phyloP scores from a whole-genome alignment of 1,140 invertebrate genomes.

The Trissolcus basalis region DNA sequence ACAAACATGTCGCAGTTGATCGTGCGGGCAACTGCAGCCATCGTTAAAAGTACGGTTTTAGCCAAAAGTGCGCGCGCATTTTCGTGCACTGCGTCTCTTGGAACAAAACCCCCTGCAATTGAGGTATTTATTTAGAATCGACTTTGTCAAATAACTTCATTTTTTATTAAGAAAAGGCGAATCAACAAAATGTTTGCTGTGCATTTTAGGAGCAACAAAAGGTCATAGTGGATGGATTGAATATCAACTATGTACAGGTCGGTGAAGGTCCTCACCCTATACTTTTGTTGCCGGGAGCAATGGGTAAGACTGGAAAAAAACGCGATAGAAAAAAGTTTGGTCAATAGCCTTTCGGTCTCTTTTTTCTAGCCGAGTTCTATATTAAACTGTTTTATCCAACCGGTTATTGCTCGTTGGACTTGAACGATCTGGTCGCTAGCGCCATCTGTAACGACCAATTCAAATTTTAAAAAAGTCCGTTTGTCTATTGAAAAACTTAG shows the following conservation, averaged over 20 bases:
- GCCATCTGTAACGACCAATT: not conserved
- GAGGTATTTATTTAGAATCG: conserved; percentile 13
- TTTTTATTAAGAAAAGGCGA: not conserved
- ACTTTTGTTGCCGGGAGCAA: conserved; percentile 85
- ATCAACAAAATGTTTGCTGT: not conserved
- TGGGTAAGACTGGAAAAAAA: conserved; percentile 79
- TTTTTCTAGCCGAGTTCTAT: too few relatives aligned
- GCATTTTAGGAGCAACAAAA: conserved; percentile 72
- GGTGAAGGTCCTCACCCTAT: conserved; percentile 83
- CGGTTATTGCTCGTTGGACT: too few relatives aligned
- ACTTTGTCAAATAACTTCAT: not conserved
- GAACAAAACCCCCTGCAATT: not conserved
- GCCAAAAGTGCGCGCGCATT: conserved; percentile 5
- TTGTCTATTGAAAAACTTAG: too few relatives aligned
- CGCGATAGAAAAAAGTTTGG: not conserved
- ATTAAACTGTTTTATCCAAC: too few relatives aligned
- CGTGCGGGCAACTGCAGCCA: not conserved
- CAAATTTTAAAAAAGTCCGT: too few relatives aligned
- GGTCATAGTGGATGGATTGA: conserved; percentile 78
- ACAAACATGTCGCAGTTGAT: conserved; percentile 24
- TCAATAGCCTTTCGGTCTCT: not conserved
- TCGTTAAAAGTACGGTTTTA: conserved; percentile 8
- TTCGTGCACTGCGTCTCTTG: not conserved
- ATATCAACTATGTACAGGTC: conserved; percentile 84
- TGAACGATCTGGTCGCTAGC: not conserved